A percentile compares a stretch with the other conserved stretches of the same genome.
Conservation (phyloP, 2,113 vertebrate genomes). For the Acrocephalus kingi region DNA sequence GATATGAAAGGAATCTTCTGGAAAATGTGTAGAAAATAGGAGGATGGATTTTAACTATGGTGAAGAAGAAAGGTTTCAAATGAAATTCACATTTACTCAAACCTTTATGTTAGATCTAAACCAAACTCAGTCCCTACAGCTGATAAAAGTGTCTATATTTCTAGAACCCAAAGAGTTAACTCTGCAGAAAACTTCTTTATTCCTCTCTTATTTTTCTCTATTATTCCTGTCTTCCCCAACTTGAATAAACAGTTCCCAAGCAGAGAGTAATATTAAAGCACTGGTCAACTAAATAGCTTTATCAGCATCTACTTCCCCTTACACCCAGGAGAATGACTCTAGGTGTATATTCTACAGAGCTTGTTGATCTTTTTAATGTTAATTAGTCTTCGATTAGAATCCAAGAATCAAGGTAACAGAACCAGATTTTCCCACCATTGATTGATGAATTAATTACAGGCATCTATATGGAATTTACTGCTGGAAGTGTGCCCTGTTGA, state of each 20-base stretch:
- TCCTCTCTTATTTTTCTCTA: not conserved
- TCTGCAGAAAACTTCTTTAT: not conserved
- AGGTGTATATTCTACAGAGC: slow-evolving; percentile 41
- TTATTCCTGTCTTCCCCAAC: not conserved
- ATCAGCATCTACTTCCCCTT: not conserved
- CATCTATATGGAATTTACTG: slow-evolving; percentile 37
- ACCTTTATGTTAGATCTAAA: not conserved
- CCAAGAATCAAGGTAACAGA: slow-evolving; percentile 66
- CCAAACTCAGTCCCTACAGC: not conserved
- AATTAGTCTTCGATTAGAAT: slow-evolving; percentile 71
- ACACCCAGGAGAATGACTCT: slow-evolving; percentile 19
- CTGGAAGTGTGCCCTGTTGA: slow-evolving; percentile 54
- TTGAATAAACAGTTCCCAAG: not conserved
- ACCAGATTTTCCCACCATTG: slow-evolving; percentile 49
- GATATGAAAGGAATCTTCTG: not conserved
- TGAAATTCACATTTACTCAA: not conserved
- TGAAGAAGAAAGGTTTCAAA: not conserved
- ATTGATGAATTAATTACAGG: slow-evolving; percentile 74
- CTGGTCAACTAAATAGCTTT: not conserved
- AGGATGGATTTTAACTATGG: not conserved
- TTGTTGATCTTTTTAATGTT: slow-evolving; percentile 70
- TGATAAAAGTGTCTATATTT: not conserved
- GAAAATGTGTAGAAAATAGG: not conserved
- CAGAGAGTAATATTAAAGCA: not conserved
- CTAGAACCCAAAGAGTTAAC: not conserved